These are phyloP conservation scores for Acrobasis repandana DNA, from an alignment of 2,888 invertebrate genomes.

Conservation along the genomic window DNA sequence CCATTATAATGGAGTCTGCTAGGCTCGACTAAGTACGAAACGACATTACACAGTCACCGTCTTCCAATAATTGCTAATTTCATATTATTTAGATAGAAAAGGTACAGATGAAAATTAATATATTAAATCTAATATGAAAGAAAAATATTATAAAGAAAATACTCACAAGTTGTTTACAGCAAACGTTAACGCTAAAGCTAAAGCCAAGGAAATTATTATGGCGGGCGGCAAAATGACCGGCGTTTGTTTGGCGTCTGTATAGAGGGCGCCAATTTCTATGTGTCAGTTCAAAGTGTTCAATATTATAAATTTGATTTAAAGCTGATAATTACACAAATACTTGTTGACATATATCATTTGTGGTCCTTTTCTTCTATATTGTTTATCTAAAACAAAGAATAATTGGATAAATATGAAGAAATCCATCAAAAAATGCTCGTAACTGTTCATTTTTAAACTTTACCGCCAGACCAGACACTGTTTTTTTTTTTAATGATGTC, in stretches of 20 bases:
- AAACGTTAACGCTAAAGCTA: slow-evolving; percentile 60
- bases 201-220: slow-evolving; percentile 69
- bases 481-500: slow-evolving; percentile 1
- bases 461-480: not conserved
- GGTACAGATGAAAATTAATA: slow-evolving; percentile 21
- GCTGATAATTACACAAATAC: not conserved
- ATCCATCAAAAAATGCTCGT: not conserved
- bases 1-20: slow-evolving; percentile 68
- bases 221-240: slow-evolving; percentile 60
- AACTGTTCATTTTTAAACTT: slow-evolving; percentile 14
- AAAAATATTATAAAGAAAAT: slow-evolving; percentile 39
- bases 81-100: slow-evolving; percentile 21
- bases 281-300: slow-evolving; percentile 7
- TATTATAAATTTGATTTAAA: not conserved
- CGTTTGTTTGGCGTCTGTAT: slow-evolving; percentile 72
- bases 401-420: not conserved
- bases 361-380: not conserved
- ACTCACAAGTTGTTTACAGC: slow-evolving; percentile 78
- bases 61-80: slow-evolving; percentile 22
- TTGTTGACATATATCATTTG: not conserved
- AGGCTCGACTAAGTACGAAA: slow-evolving; percentile 40
- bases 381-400: not conserved
- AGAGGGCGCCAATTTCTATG: slow-evolving; percentile 65
- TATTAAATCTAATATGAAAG: slow-evolving; percentile 29
- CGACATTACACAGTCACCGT: slow-evolving; percentile 2